phyloP scores from a whole-genome alignment of 2,113 vertebrate genomes.

The Oryzias javanicus region DNA sequence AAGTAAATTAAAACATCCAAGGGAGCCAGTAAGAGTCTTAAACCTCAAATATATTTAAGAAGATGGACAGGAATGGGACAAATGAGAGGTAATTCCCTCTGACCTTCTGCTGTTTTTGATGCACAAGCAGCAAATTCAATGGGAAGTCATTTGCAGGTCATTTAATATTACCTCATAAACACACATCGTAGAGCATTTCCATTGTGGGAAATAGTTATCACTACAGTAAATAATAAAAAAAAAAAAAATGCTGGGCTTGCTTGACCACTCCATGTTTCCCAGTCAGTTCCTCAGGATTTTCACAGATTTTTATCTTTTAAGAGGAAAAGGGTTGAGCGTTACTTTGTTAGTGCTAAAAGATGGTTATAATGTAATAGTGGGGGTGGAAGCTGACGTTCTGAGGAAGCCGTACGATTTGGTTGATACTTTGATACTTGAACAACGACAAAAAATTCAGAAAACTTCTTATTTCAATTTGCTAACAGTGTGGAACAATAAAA shows the following conservation, averaged over 20 bases:
- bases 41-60: neutral
- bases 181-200: neutral
- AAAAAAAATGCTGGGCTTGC: neutral
- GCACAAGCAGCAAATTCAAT: neutral
- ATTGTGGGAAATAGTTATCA: conserved; percentile 5
- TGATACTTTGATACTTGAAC: too few species aligned
- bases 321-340: conserved; percentile 15
- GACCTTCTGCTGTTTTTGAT: neutral
- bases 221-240: conserved; percentile 5
- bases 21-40: conserved; percentile 20
- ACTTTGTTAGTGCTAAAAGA: conserved; percentile 57
- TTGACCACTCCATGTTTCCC: neutral
- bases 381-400: conserved; percentile 36
- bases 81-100: neutral
- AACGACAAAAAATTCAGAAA: too few species aligned
- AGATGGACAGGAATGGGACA: neutral
- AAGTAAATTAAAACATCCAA: conserved; percentile 15
- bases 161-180: neutral
- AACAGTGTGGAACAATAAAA: too few species aligned
- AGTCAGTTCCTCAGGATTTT: too few species aligned
- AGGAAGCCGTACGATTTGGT: too few species aligned
- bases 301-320: conserved; percentile 38
- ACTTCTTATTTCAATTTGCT: too few species aligned
- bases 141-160: conserved; percentile 7
- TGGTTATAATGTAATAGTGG: conserved; percentile 43